Conservation (phyloP, 2,888 invertebrate species). For the Acronicta leporina region DNA sequence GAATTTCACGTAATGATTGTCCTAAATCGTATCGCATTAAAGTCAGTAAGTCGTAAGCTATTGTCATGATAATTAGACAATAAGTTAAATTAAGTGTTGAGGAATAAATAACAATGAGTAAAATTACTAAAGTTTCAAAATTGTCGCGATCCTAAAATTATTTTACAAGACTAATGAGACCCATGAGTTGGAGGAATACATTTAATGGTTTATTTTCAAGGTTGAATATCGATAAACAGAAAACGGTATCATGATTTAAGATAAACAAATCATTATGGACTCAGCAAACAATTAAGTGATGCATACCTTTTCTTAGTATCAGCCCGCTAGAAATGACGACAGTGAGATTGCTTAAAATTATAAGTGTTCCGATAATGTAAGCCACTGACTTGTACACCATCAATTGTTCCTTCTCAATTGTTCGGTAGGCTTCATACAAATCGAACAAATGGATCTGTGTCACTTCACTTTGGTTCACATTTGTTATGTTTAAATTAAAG, state of each 20-base stretch:
- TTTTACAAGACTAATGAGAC: background rate
- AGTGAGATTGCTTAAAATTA: constrained; percentile 89
- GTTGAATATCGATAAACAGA: background rate
- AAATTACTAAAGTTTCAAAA: constrained; percentile 8
- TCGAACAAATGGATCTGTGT: constrained; percentile 65
- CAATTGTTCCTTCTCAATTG: constrained; percentile 77
- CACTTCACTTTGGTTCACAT: constrained; percentile 73
- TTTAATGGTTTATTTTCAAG: constrained; percentile 3
- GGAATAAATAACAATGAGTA: constrained; percentile 9
- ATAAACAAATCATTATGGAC: constrained; percentile 14
- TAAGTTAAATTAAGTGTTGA: constrained; percentile 12
- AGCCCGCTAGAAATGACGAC: constrained; percentile 92
- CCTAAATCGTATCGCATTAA: background rate
- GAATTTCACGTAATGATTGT: background rate
- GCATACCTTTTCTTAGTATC: constrained; percentile 89
- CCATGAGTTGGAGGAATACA: background rate
- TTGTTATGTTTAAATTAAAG: constrained; percentile 67
- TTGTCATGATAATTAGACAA: background rate
- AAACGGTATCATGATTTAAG: background rate
- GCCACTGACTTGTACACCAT: constrained; percentile 87
- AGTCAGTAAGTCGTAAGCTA: no score
- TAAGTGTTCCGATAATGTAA: constrained; percentile 87
- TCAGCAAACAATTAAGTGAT: constrained; percentile 19
- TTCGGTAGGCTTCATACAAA: constrained; percentile 75
- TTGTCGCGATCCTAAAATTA: background rate